Base-by-base conservation (phyloP, 1,140 invertebrate genomes). In the Phortica variegata region DNA sequence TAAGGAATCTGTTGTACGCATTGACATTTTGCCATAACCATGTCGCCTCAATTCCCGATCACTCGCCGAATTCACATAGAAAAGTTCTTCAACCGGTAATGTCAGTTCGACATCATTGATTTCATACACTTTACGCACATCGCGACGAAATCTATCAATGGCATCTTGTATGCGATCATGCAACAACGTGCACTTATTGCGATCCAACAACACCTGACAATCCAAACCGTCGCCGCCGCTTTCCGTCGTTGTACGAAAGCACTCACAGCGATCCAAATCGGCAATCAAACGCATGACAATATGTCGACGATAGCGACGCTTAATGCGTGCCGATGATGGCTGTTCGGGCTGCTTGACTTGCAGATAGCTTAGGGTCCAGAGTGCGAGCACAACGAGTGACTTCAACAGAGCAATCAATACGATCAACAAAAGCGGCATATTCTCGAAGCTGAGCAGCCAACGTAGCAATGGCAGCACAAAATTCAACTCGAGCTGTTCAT, bases 201-300 rank as follows among this genome's bases (percentile, higher is more conserved):
- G n/a, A n/a, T n/a, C n/a, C n/a, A n/a, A n/a, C n/a, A n/a, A n/a
- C n/a, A n/a, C n/a, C n/a, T n/a, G n/a, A 45, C 1, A 23, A n/a
- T 2, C 21, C 20, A 10, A 52, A 62, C 1, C 41, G 20, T 0
- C 18, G 15, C 5, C 33, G 17, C 2, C 19, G 34, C 37, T 21
- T 16, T 3, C 4, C 21, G 3, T 9, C n/a, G 12, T 16, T 33
- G 1, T 20, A 20, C 13, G 6, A 5, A 17, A 15, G 17, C 16
- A 10, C 4, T 18, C 36, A 17, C 36, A 38, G 3, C 17, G 10
- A n/a, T 66, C 34, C 2, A 57, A 18, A 18, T 47, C 49, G 2
- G 43, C 45, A 32, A 66, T 5, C 2, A 66, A 46, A 9, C 53
- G 53, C 62, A 66, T 66, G 2, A 66, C 5, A 15, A 60, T 37